phyloP scores from a whole-genome alignment of 2,113 vertebrate species.

The Ardeotis arabs region DNA sequence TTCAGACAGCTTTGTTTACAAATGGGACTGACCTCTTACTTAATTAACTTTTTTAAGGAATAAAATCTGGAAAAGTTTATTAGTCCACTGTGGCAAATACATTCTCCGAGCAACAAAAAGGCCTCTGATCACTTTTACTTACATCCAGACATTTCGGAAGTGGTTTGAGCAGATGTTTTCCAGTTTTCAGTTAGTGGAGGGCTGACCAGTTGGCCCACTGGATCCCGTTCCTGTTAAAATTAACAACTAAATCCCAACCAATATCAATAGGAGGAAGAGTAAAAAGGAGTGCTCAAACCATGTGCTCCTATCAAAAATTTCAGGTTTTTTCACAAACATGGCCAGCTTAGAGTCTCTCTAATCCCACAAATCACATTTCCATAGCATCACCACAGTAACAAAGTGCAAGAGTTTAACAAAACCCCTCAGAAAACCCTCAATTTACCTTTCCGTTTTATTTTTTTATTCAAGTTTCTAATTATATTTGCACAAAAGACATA shows the following conservation, averaged over 20 bases:
- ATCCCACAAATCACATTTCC: neutral
- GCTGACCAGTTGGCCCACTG: neutral
- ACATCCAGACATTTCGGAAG: neutral
- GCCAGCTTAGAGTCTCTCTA: neutral
- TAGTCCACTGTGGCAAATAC: conserved; percentile 2
- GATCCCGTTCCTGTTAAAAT: neutral
- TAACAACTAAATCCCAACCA: neutral
- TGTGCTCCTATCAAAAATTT: neutral
- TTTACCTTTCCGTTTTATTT: neutral
- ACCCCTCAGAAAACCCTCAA: neutral
- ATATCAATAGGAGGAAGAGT: neutral
- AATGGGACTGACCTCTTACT: neutral
- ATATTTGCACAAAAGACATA: neutral
- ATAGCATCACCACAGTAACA: neutral
- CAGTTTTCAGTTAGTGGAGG: neutral
- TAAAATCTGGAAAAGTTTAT: conserved; percentile 29
- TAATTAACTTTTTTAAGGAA: neutral
- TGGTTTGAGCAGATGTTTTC: neutral
- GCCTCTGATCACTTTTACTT: conserved; percentile 2
- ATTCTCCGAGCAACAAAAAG: neutral
- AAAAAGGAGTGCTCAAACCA: neutral
- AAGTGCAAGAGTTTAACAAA: neutral
- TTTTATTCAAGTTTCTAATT: neutral
- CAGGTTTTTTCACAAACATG: neutral
- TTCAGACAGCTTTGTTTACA: conserved; percentile 41